Evolutionary conservation across 2,888 invertebrate species (phyloP).

Genomic region (Caenorhabditis japonica): DNA sequence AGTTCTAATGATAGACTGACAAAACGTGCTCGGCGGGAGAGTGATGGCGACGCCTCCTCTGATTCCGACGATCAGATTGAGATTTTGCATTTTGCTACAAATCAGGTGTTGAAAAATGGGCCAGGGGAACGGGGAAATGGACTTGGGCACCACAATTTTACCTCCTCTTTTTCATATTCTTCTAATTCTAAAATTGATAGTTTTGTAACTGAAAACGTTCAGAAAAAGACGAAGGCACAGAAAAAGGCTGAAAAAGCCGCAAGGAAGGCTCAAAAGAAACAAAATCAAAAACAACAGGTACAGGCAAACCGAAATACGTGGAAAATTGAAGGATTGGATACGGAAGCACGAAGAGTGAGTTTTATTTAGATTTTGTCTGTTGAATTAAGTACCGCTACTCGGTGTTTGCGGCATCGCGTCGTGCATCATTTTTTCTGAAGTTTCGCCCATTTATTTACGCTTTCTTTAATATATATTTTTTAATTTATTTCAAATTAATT

Average conservation of each 20-base stretch:
- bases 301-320: conserved; percentile 11
- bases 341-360: conserved; percentile 24
- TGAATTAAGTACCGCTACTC: too few relatives aligned
- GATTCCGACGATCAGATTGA: conserved; percentile 44
- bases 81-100: conserved; percentile 34
- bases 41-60: conserved; percentile 23
- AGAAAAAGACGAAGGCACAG: conserved; percentile 50
- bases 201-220: conserved; percentile 16
- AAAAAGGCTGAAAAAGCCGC: conserved; percentile 44
- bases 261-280: conserved; percentile 20
- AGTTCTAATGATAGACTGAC: conserved; percentile 13
- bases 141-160: conserved; percentile 33
- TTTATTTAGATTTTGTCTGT: neutral
- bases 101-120: conserved; percentile 31
- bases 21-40: conserved; percentile 32
- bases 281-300: conserved; percentile 18
- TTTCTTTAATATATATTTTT: too few relatives aligned
- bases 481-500: too few relatives aligned
- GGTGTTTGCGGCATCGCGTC: too few relatives aligned
- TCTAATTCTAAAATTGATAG: neutral
- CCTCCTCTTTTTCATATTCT: neutral
- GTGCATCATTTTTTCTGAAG: too few relatives aligned
- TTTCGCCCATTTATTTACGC: too few relatives aligned
- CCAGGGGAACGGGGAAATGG: conserved; percentile 15
- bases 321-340: conserved; percentile 29